Base-by-base conservation (phyloP, 92 coral and sea anemone species). In the Palythoa grandiflora region DNA sequence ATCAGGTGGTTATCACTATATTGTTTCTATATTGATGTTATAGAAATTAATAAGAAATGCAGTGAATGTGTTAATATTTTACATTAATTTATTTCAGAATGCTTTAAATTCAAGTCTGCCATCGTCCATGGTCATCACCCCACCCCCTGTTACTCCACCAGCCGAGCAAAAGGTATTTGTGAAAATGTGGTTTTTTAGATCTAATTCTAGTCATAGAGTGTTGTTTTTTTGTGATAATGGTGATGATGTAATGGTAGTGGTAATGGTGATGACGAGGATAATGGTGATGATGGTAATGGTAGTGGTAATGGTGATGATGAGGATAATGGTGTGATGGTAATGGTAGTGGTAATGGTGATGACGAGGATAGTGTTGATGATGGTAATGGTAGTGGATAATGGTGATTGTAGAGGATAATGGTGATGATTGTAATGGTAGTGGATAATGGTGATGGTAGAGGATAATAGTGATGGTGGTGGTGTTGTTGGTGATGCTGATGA, bases 111-210 rank as follows among this genome's bases (percentile, higher is more conserved):
- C 94, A 13, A 68, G 47, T 3, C 88, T 95, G 36, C 98, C 96
- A 54, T 93, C 98, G 68, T 95, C 98, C 15, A 88, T 95, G 88
- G 96, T 94, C 37, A 93, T 94, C 54, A 93, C 98, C 38, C 98
- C 98, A 5, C 98, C 96, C 38, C 98, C 96, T 63, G 92, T 90
- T 52, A 93, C 98, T 40, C 98, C 98, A 60, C 96, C 98, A 0
- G 94, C 98, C 3, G 98, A 95, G 48, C 87, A 90, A 40, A 95
- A 91, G 93, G 98, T 91, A 9, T 44, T 75, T 20, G 7, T 38
- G 19, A 73, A 3, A n/a, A 6, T 47, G 16, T 38, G 14, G n/a
- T n/a, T n/a, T n/a, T n/a, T 11, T 14, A 3, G 2, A 44, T 16
- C 11, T 39, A 9, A 6, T 14, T 37, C 28, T 17, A 19, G 65